Evolutionary conservation across 2,888 invertebrate species (phyloP).

Genomic region (Coenonympha arcania): DNA sequence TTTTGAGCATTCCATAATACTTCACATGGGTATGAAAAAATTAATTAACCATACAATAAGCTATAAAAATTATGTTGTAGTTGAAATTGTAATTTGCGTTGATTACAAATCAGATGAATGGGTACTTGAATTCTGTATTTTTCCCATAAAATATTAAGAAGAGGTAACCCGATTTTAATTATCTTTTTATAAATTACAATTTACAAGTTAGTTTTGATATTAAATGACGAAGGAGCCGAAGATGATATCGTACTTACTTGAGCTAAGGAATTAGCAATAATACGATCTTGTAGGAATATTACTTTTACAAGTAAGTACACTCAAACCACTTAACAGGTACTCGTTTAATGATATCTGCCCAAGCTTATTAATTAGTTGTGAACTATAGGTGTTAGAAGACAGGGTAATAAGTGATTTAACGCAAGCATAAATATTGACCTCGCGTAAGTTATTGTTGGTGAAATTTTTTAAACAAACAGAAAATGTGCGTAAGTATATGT

Average conservation of each 20-base stretch:
- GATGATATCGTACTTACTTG: no score
- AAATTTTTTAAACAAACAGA: conserved; percentile 66
- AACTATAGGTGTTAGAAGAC: no score
- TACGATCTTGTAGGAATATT: no score
- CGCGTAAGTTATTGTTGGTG: conserved; percentile 38
- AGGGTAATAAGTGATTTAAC: not conserved
- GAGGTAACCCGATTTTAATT: no score
- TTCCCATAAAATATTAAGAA: no score
- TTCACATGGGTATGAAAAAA: conserved; percentile 3
- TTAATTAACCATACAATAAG: conserved; percentile 6
- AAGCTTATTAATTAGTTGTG: not conserved
- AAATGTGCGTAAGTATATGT: conserved; percentile 53
- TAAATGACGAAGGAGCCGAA: no score
- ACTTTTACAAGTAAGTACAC: not conserved
- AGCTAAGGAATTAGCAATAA: no score
- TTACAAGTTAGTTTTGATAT: no score
- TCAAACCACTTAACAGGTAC: not conserved
- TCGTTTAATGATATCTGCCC: not conserved
- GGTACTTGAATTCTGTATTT: no score
- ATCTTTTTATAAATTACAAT: no score
- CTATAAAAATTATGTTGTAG: conserved; percentile 5
- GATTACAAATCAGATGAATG: not conserved
- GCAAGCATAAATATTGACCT: conserved; percentile 2
- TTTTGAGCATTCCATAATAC: not conserved
- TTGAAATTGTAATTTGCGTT: not conserved